Base-by-base conservation (phyloP, 2,797 vertebrate genomes). In the Eulemur albifrons region DNA sequence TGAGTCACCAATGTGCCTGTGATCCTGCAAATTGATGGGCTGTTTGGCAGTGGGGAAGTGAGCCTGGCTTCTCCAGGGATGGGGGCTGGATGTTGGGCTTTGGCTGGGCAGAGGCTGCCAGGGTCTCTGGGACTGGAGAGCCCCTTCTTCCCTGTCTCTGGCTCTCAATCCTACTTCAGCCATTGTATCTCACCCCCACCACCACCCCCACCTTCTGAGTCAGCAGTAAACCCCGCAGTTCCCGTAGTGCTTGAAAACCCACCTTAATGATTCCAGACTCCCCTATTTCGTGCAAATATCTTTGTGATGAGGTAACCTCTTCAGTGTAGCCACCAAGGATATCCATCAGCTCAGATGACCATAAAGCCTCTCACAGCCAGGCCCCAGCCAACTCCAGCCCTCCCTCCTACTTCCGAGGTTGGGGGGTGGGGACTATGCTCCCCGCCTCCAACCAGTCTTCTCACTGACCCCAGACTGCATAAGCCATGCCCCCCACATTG, bases 1-100 rank as follows among this genome's bases (percentile, higher is more conserved):
- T 94, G 97, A 97, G 93, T 94, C 90, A 97, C 88, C 70, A 70
- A 38, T 59, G 85, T 67, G 73, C 79, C 88, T 70, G 18, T 85
- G 75, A 97, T 90, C 70, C 84, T 12, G 4, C 27, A 84, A 94
- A 92, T 18, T 80, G 61, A 88, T 52, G 38, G 81, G 45, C 65
- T 85, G 9, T 88, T 84, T 73, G 52, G 73, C 69, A 77, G 12
- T 38, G 54, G 48, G 32, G 27, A 92, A 65, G 18, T 3, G 30
- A 94, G 21, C 30, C 67, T 48, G 65, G 35, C 54, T 89, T 97
- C 70, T 57, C 40, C 23, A 15, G n/a, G 17, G 23, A 50, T 11
- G 2, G 79, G 73, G 25, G 57, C 38, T 92, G 13, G 54, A 84
- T 80, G 86, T 76, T 65, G 82, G 45, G 54, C 50, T 35, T 38